Base-by-base conservation (phyloP, 1,140 invertebrate genomes). In the Drosophila littoralis region DNA sequence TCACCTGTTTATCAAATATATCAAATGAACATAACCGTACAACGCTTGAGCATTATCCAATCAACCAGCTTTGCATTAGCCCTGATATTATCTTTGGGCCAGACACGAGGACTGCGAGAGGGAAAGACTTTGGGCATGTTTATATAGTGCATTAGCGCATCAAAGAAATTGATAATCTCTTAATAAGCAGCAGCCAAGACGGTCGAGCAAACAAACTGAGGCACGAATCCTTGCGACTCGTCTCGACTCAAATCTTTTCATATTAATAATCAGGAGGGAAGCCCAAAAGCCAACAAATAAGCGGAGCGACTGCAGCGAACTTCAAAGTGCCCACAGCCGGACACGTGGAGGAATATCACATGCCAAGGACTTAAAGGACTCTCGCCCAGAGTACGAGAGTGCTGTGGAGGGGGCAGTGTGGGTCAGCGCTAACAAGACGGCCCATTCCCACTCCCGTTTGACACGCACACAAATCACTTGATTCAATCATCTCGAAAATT, bases 401-500 rank as follows among this genome's bases (percentile, higher is more conserved):
- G 6, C 6, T 7, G 57, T 8, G 28, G 6, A 58, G 22, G 12
- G 5, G 7, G 7, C 10, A 28, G 33, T 12, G 33, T 7, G 7
- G 6, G 33, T 32, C 9, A 10, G 1, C 42, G 45, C 54, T 67
- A 51, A 36, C 17, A 36, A 64, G 22, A 4, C 35, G 65, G 36
- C 22, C 7, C n/a, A 13, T 55, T 59, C 45, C 35, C 76, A 5
- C 22, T 28, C 22, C 48, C 61, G 58, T 77, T 74, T 88, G 83
- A 79, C 83, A 88, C 83, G 83, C 83, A 88, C 83, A 88, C 83
- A 89, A 89, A 89, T 89, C 84, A 88, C 83, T 91, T 88, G 83
- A 91, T 91, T 91, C 90, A 91, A 91, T 91, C 90, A 91, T 91
- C 90, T 91, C 69, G 90, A 91, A 91, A 91, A 91, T 91, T 91